Base-by-base conservation (phyloP, 2,888 invertebrate genomes). In the Xylota sylvarum region DNA sequence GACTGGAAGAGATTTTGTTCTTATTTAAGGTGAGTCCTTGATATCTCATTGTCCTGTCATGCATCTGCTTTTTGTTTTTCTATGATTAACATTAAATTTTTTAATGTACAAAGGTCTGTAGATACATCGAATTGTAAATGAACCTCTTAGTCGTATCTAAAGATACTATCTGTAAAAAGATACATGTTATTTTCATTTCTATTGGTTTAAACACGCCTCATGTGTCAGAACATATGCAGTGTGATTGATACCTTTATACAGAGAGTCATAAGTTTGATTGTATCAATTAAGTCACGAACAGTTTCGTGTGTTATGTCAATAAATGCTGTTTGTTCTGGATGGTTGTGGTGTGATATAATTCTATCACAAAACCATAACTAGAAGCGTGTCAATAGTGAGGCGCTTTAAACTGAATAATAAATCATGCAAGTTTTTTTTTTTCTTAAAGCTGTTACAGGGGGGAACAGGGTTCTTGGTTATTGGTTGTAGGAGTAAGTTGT, bases 361-460 rank as follows among this genome's bases (percentile, higher is more conserved):
- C 14, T 58, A 65, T 46, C 50, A 40, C 7, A 62, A 17, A 73
- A 55, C 62, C 73, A 73, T 52, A 82, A 79, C 43, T 55, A 74
- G 74, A 79, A 74, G 84, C 74, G 69, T 84, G 84, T 74, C 79
- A 58, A 67, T 73, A 50, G 56, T 79, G 64, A 79, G 48, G 56
- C 64, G 79, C 58, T 85, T 80, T 85, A 79, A 79, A 62, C 69
- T 52, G 79, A 69, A 70, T 74, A 84, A 76, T 72, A 76, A 72
- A 46, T 76, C 74, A 80, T 80, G 65, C 64, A 80, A 79, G 64
- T 43, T 65, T 46, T 65, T 50, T 65, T 48, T 67, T 78, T 60
- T 48, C 35, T 48, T 32, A 64, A 64, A 73, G 60, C 48, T 23
- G 60, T 37, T 35, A 46, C 19, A 35, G 48, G 23, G 10, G 58